Evolutionary conservation across 2,888 invertebrate genomes (phyloP), one percentile per base, ranked within the genome.

Genomic region (Ophion obscuratus): DNA sequence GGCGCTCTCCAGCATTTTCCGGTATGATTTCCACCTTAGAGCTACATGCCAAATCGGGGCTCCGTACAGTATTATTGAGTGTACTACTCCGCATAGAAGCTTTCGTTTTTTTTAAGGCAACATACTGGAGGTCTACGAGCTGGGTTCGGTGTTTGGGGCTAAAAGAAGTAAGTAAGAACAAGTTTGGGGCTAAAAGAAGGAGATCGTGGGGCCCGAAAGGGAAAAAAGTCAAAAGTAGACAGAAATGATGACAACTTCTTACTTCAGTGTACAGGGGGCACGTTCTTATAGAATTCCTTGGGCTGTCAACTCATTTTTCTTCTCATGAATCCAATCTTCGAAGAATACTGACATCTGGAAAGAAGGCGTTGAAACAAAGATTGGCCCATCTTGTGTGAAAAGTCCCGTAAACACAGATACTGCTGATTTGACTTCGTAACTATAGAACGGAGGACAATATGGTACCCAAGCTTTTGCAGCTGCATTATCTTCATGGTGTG

Each of bases 401-500:
- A 17, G 24, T 64, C 53, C 44, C 73, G 62, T 80, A 40, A 53
- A 17, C n/a, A 27, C 6, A 31, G 66, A 64, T 44, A 64, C 36
- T 20, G 14, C 53, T 53, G 17, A 53, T 14, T 36, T 53, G 53
- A 76, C 76, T 66, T 68, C 40, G 59, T 40, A 67, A 40, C 77
- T 59, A 11, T 59, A 57, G 53, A 57, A 47, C 36, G 14, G 24
- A 67, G 11, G 27, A 47, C 40, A 66, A 24, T 47, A 31, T 53
- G 47, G 64, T 2, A 66, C 20, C 53, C 47, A 17, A 67, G 66
- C 66, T 66, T 66, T 66, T 24, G 77, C 67, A 67, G 67, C 57
- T 77, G 77, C 67, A 77, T 61, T 40, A 67, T 77, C 77, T 77
- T 77, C 40, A 20, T 40, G 59, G 40, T 24, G 53, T 76, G 31